phyloP scores from a whole-genome alignment of 2,797 vertebrate genomes.

The Hylomyscus alleni region DNA sequence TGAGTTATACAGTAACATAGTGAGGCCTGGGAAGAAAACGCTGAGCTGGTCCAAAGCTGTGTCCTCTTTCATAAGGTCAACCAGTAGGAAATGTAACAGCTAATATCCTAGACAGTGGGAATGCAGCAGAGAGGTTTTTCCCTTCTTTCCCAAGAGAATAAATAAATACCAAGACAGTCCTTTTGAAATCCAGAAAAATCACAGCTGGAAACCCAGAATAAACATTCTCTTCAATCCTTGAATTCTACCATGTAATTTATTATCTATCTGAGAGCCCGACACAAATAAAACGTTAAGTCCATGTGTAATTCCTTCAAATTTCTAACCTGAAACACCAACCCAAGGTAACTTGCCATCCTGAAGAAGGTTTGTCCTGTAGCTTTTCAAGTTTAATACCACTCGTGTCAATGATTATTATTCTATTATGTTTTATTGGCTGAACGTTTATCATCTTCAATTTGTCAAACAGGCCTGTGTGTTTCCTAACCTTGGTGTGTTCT shows the following conservation, averaged over 20 bases:
- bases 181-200: slow-evolving; percentile 87
- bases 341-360: not conserved
- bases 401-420: not conserved
- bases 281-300: slow-evolving; percentile 35
- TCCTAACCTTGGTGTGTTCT: not conserved
- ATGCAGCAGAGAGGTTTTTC: slow-evolving; percentile 83
- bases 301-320: not conserved
- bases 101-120: slow-evolving; percentile 90
- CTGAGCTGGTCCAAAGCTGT: slow-evolving; percentile 82
- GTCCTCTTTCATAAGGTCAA: slow-evolving; percentile 86
- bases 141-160: slow-evolving; percentile 89
- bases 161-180: slow-evolving; percentile 85
- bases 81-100: slow-evolving; percentile 85
- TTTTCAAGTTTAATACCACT: slow-evolving; percentile 37
- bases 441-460: not conserved
- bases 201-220: slow-evolving; percentile 86
- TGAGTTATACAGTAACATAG: slow-evolving; percentile 77
- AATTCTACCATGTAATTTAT: slow-evolving; percentile 72
- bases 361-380: not conserved
- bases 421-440: not conserved
- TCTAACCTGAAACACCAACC: not conserved
- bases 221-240: slow-evolving; percentile 63
- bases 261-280: slow-evolving; percentile 13
- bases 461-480: not conserved
- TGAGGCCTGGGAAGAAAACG: slow-evolving; percentile 82